Base-by-base conservation (phyloP, 2,113 vertebrate species). In the Azemiops feae region DNA sequence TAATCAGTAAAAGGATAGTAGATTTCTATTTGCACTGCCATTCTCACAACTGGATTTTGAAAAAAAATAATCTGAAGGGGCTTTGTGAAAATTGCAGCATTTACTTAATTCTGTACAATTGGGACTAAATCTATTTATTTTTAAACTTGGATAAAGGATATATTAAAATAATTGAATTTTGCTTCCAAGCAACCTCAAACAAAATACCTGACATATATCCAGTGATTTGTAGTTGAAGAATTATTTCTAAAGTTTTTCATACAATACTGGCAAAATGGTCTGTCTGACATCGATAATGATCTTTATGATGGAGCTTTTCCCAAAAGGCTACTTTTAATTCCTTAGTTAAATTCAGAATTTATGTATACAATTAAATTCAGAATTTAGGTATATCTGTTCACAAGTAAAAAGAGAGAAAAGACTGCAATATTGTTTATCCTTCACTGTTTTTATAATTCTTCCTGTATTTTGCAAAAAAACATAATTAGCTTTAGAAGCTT, bases 401-500 rank as follows among this genome's bases (percentile, higher is more conserved):
- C n/a, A 81, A 81, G 1, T 81, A 81, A 81, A 81, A 22, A 81
- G 34, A 81, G 18, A 81, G 3, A 39, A 8, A n/a, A 87, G 9
- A 47, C 11, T 85, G 39, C 53, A 89, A 2, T 60, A 90, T 27
- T 69, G 74, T 81, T 86, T 39, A 45, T 47, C 45, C 43, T 85
- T 34, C 27, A 20, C 14, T 52, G 11, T 90, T 57, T 92, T 89
- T 55, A 60, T 23, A 58, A 81, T 45, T 16, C 27, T 64, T 50
- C 74, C 55, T 27, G 10, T 16, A 11, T 58, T 85, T 93, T 55
- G 74, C 39, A 85, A 74, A 50, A 53, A 85, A 89, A 89, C 4
- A 53, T 85, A 89, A 86, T 90, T 90, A 93, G 43, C 30, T 10
- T 89, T 58, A 57, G 54, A 85, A 92, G 89, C 39, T 85, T 53